phyloP scores from a whole-genome alignment of 1,140 invertebrate species.

The Drosophila simulans region DNA sequence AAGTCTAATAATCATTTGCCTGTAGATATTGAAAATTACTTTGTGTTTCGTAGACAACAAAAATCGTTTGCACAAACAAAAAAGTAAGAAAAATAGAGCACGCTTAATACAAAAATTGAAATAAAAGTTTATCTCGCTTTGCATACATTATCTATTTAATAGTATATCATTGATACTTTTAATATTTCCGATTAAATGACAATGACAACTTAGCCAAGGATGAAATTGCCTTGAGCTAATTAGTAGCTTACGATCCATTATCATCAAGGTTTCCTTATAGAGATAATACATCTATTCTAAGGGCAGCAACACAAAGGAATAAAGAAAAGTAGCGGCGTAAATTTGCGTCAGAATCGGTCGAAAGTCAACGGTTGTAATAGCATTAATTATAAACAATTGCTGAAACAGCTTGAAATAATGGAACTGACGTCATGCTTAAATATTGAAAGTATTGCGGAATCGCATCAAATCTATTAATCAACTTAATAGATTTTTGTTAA shows the following conservation, averaged over 20 bases:
- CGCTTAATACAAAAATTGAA: neutral
- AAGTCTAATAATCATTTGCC: constrained; percentile 12
- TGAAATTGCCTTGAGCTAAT: constrained; percentile 24
- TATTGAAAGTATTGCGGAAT: neutral
- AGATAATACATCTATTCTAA: constrained; percentile 19
- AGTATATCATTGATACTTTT: too few relatives aligned
- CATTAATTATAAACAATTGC: constrained; percentile 7
- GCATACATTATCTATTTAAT: too few relatives aligned
- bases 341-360: constrained; percentile 14
- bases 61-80: too few relatives aligned
- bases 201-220: neutral
- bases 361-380: constrained; percentile 11
- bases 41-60: neutral
- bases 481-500: neutral
- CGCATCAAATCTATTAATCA: neutral
- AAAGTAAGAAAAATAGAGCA: neutral
- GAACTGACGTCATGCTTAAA: neutral
- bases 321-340: neutral
- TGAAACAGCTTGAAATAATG: constrained; percentile 7
- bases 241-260: neutral
- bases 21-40: neutral
- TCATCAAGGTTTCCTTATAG: neutral
- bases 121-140: neutral
- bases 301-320: constrained; percentile 20
- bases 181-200: too few relatives aligned